Percentiles rank a stretch among this genome's conserved stretches.
Evolutionary conservation across 1,140 invertebrate species (phyloP).

Genomic region (Octopus bimaculoides): DNA sequence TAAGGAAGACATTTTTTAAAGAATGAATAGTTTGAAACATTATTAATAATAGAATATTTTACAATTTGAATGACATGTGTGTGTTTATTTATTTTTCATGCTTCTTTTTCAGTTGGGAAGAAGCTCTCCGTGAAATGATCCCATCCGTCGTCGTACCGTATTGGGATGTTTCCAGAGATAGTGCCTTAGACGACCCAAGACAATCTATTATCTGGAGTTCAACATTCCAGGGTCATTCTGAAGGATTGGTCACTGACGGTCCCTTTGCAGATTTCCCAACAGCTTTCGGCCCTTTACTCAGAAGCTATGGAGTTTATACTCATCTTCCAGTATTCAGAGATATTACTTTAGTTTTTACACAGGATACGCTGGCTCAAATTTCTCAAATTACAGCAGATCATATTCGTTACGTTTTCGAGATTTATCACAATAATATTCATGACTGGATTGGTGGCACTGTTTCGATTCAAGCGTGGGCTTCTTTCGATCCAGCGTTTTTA

Average conservation of each 20-base stretch:
- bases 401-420: slow-evolving; percentile 5
- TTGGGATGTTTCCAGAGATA: slow-evolving; percentile 49
- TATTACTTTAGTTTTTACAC: background rate
- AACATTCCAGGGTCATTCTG: slow-evolving; percentile 49
- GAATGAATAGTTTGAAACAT: no score
- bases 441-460: slow-evolving; percentile 11
- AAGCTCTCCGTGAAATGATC: slow-evolving; percentile 38
- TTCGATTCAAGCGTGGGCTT: background rate
- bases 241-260: slow-evolving; percentile 48
- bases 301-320: slow-evolving; percentile 16
- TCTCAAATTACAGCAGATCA: background rate
- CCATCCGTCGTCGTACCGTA: slow-evolving; percentile 48
- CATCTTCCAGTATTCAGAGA: background rate
- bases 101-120: slow-evolving; percentile 33
- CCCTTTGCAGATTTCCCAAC: slow-evolving; percentile 35
- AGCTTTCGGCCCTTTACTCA: slow-evolving; percentile 10
- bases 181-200: slow-evolving; percentile 34
- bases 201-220: slow-evolving; percentile 49
- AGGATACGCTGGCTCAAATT: background rate
- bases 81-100: background rate
- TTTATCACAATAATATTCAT: slow-evolving; percentile 13
- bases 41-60: no score
- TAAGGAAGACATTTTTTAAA: no score
- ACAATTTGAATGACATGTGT: no score
- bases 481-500: background rate